A percentile compares a stretch with the other conserved stretches of the same genome.
Evolutionary conservation across 2,113 vertebrate genomes (phyloP).

Genomic region (Sander vitreus): DNA sequence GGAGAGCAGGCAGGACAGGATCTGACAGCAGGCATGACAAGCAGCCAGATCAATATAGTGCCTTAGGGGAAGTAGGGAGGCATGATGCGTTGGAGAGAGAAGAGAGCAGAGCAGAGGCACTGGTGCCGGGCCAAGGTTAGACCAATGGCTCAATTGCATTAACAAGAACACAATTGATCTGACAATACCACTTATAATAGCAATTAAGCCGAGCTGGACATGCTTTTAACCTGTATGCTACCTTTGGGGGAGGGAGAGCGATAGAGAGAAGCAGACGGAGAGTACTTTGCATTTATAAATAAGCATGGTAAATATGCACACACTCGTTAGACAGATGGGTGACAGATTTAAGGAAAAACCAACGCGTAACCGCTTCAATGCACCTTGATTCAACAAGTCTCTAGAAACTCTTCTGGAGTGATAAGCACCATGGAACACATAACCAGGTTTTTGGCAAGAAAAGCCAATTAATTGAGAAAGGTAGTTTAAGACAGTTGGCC

Average conservation of each 20-base stretch:
- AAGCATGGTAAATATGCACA: constrained; percentile 1
- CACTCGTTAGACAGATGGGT: neutral
- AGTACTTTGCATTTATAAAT: constrained; percentile 36
- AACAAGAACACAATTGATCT: constrained; percentile 79
- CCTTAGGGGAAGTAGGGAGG: constrained; percentile 58
- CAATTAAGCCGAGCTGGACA: constrained; percentile 63
- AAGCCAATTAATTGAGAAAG: neutral
- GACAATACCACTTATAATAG: constrained; percentile 78
- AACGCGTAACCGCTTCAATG: neutral
- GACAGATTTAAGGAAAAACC: neutral
- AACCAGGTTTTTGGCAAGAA: neutral
- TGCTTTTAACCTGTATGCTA: constrained; percentile 69
- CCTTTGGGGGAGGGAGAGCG: constrained; percentile 24
- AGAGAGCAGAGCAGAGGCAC: constrained; percentile 15
- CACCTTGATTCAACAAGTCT: constrained; percentile 1
- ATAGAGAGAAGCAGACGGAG: neutral
- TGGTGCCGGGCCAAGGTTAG: constrained; percentile 78
- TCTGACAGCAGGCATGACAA: constrained; percentile 82
- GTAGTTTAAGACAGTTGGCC: neutral
- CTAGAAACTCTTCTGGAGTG: neutral
- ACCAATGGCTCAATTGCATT: constrained; percentile 73
- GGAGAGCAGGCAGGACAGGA: constrained; percentile 66
- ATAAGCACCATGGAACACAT: neutral
- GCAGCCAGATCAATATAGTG: constrained; percentile 81
- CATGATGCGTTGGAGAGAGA: constrained; percentile 43